Evolutionary conservation across 2,888 invertebrate species (phyloP).

Genomic region (Lasioglossum morio): DNA sequence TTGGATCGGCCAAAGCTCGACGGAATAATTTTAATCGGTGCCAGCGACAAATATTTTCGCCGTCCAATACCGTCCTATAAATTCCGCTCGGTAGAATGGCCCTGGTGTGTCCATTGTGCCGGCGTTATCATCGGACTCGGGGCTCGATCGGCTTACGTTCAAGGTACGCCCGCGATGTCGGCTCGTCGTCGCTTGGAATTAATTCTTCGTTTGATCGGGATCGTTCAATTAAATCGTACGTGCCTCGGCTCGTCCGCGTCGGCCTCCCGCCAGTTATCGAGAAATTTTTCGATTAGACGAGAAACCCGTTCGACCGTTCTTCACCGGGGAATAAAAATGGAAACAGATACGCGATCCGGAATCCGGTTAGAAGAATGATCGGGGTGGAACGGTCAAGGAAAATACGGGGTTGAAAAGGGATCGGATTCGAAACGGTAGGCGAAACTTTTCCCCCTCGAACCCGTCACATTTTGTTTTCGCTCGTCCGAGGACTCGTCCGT

Average conservation of each 20-base stretch:
- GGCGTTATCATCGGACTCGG: not conserved
- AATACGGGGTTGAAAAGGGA: not conserved
- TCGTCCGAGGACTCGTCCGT: conserved; percentile 46
- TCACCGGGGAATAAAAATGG: conserved; percentile 12
- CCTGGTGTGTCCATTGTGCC: conserved; percentile 2
- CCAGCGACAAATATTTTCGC: conserved; percentile 5
- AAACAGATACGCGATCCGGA: conserved; percentile 11
- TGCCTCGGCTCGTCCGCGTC: not conserved
- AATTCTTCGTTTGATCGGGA: conserved; percentile 25
- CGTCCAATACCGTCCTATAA: conserved; percentile 2
- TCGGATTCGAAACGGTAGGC: not conserved
- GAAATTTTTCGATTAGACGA: conserved; percentile 23
- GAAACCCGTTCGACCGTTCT: not conserved
- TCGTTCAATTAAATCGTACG: conserved; percentile 27
- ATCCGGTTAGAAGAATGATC: conserved; percentile 1
- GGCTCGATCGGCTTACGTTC: conserved; percentile 17
- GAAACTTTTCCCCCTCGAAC: conserved; percentile 59
- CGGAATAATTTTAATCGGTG: conserved; percentile 29
- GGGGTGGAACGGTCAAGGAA: not conserved
- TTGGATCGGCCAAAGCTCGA: not conserved
- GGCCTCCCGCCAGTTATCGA: conserved; percentile 2
- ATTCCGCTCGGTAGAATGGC: not conserved
- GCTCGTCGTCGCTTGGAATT: conserved; percentile 13
- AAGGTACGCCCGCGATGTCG: not conserved
- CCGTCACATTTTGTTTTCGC: conserved; percentile 59